Base-by-base conservation (phyloP, 2,888 invertebrate genomes). In the Cephus nigrinus region DNA sequence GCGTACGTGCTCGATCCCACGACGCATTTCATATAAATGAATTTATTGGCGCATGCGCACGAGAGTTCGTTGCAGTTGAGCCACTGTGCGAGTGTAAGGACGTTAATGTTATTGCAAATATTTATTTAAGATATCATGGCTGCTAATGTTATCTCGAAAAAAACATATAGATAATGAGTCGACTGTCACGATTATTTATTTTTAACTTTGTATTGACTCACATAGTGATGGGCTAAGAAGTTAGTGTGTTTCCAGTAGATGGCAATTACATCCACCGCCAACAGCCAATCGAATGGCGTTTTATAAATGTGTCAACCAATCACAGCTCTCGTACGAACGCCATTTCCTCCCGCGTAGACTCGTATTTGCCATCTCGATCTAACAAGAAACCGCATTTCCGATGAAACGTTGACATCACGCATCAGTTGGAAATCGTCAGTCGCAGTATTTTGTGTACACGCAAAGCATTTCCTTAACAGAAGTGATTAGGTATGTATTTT, bases 351-450 rank as follows among this genome's bases (percentile, higher is more conserved):
- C 55, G 55, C 55, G 55, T 55, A 55, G 23, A 55, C 55, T 55
- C 55, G 55, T 55, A 55, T 55, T 55, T 55, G 23, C 55, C 71
- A 71, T 71, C 71, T 33, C 32, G 71, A 33, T 31, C 71, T 71
- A 71, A 31, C 71, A 15, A 33, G 71, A 71, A 71, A 71, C 71
- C 32, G 71, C 71, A 71, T 71, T 71, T 71, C 71, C 71, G 71
- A 71, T 71, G 55, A 55, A 71, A 71, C 71, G 33, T 71, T 33
- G 71, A 71, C 71, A 31, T 71, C 77, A 75, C 40, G 78, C 82
- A 80, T 80, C 82, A 80, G 80, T 83, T 75, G 80, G 76, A 78
- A 75, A 76, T 79, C 82, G 81, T 78, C 78, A 73, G 76, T 80
- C 76, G 71, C 32, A 80, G 80, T 71, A 32, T 55, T 9, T 55